phyloP scores from a whole-genome alignment of 2,797 vertebrate genomes.

The Darevskia nairensis region DNA sequence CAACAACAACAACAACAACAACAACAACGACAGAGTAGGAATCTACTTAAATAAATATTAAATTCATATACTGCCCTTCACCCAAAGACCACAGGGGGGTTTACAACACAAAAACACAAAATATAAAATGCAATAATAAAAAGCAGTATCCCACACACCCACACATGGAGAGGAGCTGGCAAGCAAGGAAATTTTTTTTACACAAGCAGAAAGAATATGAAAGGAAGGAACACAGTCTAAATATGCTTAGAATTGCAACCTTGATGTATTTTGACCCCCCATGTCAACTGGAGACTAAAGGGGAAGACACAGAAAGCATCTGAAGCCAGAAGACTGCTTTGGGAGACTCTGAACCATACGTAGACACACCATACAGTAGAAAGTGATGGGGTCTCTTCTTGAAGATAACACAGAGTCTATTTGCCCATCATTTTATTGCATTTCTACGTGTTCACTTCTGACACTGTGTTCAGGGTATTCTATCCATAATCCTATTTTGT shows the following conservation, averaged over 20 bases:
- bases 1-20: no score
- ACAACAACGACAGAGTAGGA: no score
- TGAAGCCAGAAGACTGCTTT: not conserved
- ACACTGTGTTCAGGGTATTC: not conserved
- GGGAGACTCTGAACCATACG: not conserved
- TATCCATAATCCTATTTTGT: not conserved
- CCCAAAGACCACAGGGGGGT: no score
- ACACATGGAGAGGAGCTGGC: not conserved
- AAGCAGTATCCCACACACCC: no score
- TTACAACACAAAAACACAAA: no score
- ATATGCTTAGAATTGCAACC: not conserved
- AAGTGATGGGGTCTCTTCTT: not conserved
- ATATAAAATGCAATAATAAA: no score
- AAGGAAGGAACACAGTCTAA: not conserved
- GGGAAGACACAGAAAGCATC: not conserved
- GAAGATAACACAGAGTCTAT: not conserved
- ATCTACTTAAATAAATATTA: no score
- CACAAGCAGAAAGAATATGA: not conserved
- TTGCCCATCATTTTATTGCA: not conserved
- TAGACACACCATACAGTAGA: not conserved
- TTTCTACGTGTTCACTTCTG: not conserved
- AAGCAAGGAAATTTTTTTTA: not conserved
- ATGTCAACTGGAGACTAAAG: not conserved
- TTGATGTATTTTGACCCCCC: not conserved
- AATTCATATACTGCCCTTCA: no score